Conservation (phyloP, 2,113 vertebrate species). For the Syrmaticus mikado region DNA sequence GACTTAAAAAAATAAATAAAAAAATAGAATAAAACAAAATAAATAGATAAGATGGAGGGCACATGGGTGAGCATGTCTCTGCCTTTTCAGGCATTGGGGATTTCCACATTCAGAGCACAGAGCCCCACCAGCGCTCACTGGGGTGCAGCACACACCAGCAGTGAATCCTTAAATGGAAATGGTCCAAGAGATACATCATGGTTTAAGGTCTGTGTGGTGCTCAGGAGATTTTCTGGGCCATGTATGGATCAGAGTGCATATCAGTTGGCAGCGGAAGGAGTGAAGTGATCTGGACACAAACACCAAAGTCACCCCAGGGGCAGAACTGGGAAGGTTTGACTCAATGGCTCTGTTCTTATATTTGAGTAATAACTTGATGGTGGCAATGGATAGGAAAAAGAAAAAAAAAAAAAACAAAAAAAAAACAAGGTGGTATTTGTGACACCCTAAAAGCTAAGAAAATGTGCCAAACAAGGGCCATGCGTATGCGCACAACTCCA, state of each 20-base stretch:
- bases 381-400: neutral
- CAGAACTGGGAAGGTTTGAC: neutral
- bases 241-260: neutral
- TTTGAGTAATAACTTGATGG: neutral
- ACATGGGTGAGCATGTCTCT: accelerated
- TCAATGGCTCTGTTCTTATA: neutral
- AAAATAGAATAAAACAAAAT: neutral
- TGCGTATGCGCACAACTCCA: neutral
- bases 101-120: neutral
- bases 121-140: neutral
- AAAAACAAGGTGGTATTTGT: neutral
- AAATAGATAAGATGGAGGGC: neutral
- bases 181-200: neutral
- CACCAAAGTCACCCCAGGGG: neutral
- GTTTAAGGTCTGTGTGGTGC: neutral
- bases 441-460: neutral
- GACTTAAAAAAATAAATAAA: neutral
- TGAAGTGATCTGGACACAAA: neutral
- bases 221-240: neutral
- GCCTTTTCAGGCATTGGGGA: neutral
- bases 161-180: neutral
- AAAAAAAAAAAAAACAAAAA: neutral
- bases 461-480: neutral
- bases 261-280: neutral
- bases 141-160: neutral